Conservation (phyloP, 2,113 vertebrate genomes). For the Phalacrocorax pelagicus region DNA sequence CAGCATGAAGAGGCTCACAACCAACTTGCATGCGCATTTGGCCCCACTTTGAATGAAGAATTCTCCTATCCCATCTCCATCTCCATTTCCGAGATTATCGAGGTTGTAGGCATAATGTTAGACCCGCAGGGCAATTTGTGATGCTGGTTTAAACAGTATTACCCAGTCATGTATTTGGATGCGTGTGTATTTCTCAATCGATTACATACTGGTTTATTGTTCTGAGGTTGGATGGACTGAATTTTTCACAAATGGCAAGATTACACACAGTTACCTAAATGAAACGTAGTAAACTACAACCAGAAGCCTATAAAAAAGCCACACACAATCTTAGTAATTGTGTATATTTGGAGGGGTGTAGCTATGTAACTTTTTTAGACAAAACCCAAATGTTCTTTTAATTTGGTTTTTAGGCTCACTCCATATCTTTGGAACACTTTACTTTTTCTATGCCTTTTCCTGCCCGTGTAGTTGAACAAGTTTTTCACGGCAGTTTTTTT, state of each 20-base stretch:
- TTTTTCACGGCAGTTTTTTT: neutral
- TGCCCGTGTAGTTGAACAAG: neutral
- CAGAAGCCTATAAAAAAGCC: neutral
- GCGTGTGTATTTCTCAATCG: neutral
- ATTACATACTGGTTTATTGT: neutral
- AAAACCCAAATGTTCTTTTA: neutral
- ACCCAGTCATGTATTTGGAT: neutral
- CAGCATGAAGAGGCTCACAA: neutral
- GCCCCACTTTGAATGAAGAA: neutral
- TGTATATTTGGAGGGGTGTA: neutral
- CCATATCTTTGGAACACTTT: neutral
- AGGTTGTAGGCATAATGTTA: neutral
- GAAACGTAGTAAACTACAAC: neutral
- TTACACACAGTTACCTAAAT: neutral
- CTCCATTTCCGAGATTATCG: neutral
- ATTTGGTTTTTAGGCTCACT: neutral
- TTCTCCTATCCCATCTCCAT: neutral
- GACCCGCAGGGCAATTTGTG: neutral
- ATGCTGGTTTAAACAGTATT: neutral
- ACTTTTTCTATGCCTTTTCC: neutral
- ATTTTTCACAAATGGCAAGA: neutral
- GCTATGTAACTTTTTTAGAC: neutral
- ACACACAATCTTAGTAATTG: neutral
- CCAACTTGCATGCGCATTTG: neutral
- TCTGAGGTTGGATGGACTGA: neutral